Percentiles rank a stretch among this genome's conserved stretches.
These are phyloP conservation scores for Blastobasis lacticolella DNA, from an alignment of 2,888 invertebrate genomes.

Conservation along the genomic window DNA sequence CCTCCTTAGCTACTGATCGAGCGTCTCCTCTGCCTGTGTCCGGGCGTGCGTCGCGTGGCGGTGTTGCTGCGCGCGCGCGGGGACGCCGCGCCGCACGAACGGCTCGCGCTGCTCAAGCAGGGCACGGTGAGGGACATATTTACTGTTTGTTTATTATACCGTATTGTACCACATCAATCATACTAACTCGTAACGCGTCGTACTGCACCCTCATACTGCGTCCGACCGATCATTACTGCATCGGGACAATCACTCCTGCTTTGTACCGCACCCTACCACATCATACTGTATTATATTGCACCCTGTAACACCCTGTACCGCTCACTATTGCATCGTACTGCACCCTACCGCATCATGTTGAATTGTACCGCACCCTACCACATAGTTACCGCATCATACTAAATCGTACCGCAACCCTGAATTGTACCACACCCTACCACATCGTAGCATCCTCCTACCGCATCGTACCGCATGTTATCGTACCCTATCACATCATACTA, in stretches of 20 bases:
- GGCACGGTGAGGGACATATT: constrained; percentile 54
- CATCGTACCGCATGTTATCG: no score
- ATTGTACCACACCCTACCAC: no score
- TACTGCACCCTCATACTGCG: background rate
- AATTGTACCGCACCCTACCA: no score
- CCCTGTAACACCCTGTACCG: no score
- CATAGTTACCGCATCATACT: no score
- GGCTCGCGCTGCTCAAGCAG: constrained; percentile 69
- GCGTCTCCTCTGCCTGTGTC: constrained; percentile 78
- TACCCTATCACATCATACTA: no score
- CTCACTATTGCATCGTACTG: no score
- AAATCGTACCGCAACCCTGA: no score
- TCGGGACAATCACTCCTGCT: background rate
- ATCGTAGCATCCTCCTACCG: no score
- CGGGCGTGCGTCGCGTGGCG: constrained; percentile 74
- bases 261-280: background rate
- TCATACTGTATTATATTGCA: no score
- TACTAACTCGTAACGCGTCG: background rate
- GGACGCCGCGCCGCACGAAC: constrained; percentile 60
- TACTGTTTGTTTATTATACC: background rate
- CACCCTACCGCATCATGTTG: no score
- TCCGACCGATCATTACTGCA: background rate
- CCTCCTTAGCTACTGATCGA: constrained; percentile 70
- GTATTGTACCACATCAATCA: background rate
- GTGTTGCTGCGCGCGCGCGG: constrained; percentile 74